Evolutionary conservation across 2,888 invertebrate species (phyloP).

Genomic region (Lasius fuliginosus): DNA sequence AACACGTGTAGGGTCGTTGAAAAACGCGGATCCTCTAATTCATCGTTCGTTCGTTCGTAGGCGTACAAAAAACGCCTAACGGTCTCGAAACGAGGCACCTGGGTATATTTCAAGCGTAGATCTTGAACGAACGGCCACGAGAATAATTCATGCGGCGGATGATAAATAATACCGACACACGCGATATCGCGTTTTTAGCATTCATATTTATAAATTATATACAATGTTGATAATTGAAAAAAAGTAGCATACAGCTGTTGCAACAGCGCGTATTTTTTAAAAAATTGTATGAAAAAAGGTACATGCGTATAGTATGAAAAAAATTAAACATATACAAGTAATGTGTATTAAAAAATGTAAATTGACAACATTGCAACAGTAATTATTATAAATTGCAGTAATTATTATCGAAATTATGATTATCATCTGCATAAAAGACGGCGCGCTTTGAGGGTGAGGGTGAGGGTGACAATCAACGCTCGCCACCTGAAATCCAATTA

Average conservation of each 20-base stretch:
- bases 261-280: background rate
- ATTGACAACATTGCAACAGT: constrained; percentile 41
- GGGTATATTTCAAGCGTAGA: constrained; percentile 42
- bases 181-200: constrained; percentile 31
- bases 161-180: constrained; percentile 30
- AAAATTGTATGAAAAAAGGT: background rate
- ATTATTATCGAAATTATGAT: constrained; percentile 12
- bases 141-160: background rate
- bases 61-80: constrained; percentile 65
- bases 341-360: constrained; percentile 48
- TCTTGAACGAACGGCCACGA: constrained; percentile 36
- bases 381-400: constrained; percentile 17
- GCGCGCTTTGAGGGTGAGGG: constrained; percentile 10
- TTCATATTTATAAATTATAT: background rate
- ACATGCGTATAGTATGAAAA: background rate
- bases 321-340: constrained; percentile 9
- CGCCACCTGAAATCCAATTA: constrained; percentile 67
- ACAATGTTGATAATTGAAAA: background rate
- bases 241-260: background rate
- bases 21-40: constrained; percentile 66
- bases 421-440: background rate
- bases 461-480: constrained; percentile 31
- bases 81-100: constrained; percentile 56
- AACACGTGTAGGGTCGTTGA: constrained; percentile 58
- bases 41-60: constrained; percentile 55